Evolutionary conservation across 92 coral and sea anemone species (phyloP).

Genomic region (Porites evermanni): DNA sequence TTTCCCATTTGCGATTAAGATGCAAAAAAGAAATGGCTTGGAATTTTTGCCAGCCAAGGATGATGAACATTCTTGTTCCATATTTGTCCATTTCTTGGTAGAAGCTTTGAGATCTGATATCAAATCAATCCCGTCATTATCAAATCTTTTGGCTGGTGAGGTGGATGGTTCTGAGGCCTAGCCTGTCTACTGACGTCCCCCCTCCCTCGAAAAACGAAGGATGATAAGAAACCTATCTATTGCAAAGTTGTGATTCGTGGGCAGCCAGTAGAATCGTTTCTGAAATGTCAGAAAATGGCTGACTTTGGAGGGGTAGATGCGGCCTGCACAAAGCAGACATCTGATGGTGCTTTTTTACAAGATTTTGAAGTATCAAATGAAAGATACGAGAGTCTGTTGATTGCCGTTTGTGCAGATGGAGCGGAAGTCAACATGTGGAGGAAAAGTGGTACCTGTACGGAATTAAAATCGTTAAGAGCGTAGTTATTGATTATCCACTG

Average conservation of each 20-base stretch:
- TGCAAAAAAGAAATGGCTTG: constrained; percentile 44
- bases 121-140: constrained; percentile 43
- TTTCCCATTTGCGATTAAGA: constrained; percentile 32
- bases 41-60: constrained; percentile 44
- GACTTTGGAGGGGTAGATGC: constrained; percentile 58
- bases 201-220: constrained; percentile 33
- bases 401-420: constrained; percentile 62
- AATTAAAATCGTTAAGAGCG: constrained; percentile 40
- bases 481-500: constrained; percentile 42
- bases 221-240: constrained; percentile 40
- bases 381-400: constrained; percentile 31
- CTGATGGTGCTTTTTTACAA: constrained; percentile 45
- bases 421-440: constrained; percentile 59
- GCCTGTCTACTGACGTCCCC: no score
- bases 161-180: constrained; percentile 35
- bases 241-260: constrained; percentile 52
- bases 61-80: constrained; percentile 54
- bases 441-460: constrained; percentile 44
- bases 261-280: constrained; percentile 40
- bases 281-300: constrained; percentile 46
- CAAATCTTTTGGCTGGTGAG: constrained; percentile 43
- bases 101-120: constrained; percentile 51
- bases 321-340: constrained; percentile 42
- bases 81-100: constrained; percentile 54
- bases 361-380: constrained; percentile 36